Conservation (phyloP, 1,140 invertebrate species). For the Hylyphantes graminicola region DNA sequence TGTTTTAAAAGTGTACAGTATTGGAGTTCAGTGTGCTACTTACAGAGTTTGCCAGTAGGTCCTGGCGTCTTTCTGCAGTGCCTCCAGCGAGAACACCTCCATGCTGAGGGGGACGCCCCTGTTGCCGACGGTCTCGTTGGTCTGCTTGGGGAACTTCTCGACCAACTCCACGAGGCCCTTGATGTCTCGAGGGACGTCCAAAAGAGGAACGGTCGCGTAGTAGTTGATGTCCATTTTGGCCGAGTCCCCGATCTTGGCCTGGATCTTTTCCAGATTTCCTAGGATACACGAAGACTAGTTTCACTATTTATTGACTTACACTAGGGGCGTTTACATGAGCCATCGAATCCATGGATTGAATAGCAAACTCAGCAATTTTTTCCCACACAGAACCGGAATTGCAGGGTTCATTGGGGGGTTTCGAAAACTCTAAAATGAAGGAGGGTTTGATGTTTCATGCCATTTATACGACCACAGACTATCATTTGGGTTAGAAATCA, state of each 20-base stretch:
- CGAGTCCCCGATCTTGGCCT: not conserved
- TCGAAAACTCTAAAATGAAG: no score
- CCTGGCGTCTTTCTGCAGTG: not conserved
- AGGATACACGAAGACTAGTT: not conserved
- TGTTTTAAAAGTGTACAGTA: no score
- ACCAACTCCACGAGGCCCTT: conserved; percentile 1
- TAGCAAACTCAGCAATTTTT: no score
- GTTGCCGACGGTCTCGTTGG: conserved; percentile 27
- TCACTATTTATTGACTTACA: no score
- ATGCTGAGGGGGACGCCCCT: conserved; percentile 21
- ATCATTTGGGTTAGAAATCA: no score
- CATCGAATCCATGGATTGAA: no score
- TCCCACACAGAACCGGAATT: no score
- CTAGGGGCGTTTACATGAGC: no score
- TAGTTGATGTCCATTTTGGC: conserved; percentile 41
- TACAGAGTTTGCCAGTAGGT: conserved; percentile 30
- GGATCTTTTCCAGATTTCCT: conserved; percentile 26
- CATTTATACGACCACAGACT: no score
- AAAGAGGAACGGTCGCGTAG: conserved; percentile 41
- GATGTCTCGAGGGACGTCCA: not conserved
- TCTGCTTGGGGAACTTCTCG: conserved; percentile 20
- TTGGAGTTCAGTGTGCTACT: not conserved
- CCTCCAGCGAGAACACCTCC: conserved; percentile 23
- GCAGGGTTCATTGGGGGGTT: no score
- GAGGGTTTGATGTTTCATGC: no score